Evolutionary conservation across 2,797 vertebrate genomes (phyloP), one percentile per base, ranked within the genome.

Genomic region (Chiroxiphia lanceolata): DNA sequence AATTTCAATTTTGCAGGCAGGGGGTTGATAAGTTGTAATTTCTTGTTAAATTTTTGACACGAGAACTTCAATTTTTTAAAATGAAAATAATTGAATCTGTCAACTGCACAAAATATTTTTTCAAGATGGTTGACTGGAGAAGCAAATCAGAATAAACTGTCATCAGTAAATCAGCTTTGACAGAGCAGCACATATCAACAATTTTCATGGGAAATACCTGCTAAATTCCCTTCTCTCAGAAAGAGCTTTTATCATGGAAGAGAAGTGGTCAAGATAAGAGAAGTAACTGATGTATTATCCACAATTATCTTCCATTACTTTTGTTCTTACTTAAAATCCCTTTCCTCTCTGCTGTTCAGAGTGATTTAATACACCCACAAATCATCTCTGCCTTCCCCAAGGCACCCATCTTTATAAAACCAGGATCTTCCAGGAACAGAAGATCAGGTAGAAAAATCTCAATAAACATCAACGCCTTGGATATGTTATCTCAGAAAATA

Each of bases 141-240:
- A 94, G 85, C 34, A 85, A 80, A 87, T 70, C 76, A 85, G 71
- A 95, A 93, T 86, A 90, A 93, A 90, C 22, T 96, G 86, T 44
- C 80, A 87, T 33, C 45, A 61, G 67, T 44, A 91, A 94, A 84
- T 82, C 7, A 1, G 31, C 53, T 48, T 38, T 84, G 94, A 84
- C 78, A 75, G 77, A 78, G 70, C 33, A 79, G 50, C 25, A 44
- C 53, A 15, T 13, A 57, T 27, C 77, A 71, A 44, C n/a, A 74
- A 17, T 64, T 78, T 86, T 60, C 72, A 53, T 60, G 65, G 77
- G 72, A 86, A 94, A 90, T 45, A 71, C 45, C 56, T 88, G 76
- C 27, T 86, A 40, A 81, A 64, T 83, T 65, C 65, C 45, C n/a
- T 27, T 19, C 61, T 47, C 36, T 16, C 53, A 17, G 67, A 50